A percentile compares a stretch with the other conserved stretches of the same genome.
Conservation (phyloP, 2,797 vertebrate species). For the Meriones psammophilus region DNA sequence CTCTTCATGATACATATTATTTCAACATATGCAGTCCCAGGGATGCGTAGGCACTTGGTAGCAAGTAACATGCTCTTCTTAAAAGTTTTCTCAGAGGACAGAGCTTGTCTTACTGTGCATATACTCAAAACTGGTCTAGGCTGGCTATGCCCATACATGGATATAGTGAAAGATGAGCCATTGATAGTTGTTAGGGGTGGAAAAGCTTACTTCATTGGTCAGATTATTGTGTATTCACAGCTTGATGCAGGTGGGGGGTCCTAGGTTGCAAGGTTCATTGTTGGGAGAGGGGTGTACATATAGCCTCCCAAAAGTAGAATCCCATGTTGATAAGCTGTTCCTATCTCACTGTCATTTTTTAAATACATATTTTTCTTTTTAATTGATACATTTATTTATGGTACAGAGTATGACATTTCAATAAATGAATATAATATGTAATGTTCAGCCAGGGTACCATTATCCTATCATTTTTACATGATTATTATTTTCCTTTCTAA, state of each 20-base stretch:
- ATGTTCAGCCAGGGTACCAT: not conserved
- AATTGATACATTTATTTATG: not conserved
- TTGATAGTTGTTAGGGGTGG: not conserved
- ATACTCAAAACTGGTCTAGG: not conserved
- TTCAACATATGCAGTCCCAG: not conserved
- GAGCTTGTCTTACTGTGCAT: not conserved
- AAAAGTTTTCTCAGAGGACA: not conserved
- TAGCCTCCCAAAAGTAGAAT: not conserved
- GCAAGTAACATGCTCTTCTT: not conserved
- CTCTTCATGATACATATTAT: not conserved
- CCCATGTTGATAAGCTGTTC: not conserved
- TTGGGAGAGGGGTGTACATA: not conserved
- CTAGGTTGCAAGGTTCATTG: not conserved
- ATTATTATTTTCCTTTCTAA: slow-evolving; percentile 36
- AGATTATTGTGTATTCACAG: not conserved
- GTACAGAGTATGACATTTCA: not conserved
- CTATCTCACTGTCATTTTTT: not conserved
- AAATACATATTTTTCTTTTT: not conserved
- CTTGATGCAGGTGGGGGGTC: too few relatives aligned
- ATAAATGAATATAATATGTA: not conserved
- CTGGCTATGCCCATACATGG: not conserved
- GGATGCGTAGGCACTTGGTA: not conserved
- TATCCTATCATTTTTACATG: not conserved
- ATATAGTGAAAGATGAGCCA: not conserved
- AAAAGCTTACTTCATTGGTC: not conserved